Evolutionary conservation across 2,888 invertebrate species (phyloP), one percentile per base, ranked within the genome.

Genomic region (Drosophila rellima): DNA sequence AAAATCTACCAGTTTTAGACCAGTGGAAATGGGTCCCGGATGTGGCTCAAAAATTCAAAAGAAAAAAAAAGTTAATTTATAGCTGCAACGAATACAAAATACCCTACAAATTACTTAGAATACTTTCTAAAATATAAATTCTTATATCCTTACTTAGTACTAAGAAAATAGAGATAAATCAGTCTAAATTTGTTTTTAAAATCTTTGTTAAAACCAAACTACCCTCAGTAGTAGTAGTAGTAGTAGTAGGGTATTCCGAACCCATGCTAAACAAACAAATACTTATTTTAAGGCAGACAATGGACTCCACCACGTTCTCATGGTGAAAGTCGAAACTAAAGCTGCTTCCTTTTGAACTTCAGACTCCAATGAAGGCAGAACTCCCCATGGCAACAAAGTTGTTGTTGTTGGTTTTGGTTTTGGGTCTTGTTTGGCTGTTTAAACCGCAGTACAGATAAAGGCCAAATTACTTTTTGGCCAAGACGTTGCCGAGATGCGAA

Each of bases 401-500:
- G 45, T 37, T 17, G 17, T 44, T 57, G 45, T 40, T 17, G 31
- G 35, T 61, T 40, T 56, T 55, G 63, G 57, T 59, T 63, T 64
- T 20, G 75, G 62, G 47, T 70, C 55, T 62, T 74, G 81, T 66
- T 75, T 74, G 74, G 60, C 87, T 87, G 80, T 77, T 87, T 80
- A 78, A 86, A 74, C 89, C 89, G 71, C 89, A 84, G 79, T 74
- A 89, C 80, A 86, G 89, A 86, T 86, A 86, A 88, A 80, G 79
- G 82, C 74, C 88, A 88, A 86, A 88, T 86, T 86, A 87, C 85
- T 89, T 86, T 86, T 80, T 82, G 89, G 86, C 86, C 89, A 89
- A 87, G 87, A 80, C 67, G 75, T 55, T 79, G 84, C 70, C 80
- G 23, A 65, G 74, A 65, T 77, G 78, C 79, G 42, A 68, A 75